Percentiles rank a stretch among this genome's conserved stretches.
Evolutionary conservation across 2,888 invertebrate species (phyloP).

Genomic region (Tyria jacobaeae): DNA sequence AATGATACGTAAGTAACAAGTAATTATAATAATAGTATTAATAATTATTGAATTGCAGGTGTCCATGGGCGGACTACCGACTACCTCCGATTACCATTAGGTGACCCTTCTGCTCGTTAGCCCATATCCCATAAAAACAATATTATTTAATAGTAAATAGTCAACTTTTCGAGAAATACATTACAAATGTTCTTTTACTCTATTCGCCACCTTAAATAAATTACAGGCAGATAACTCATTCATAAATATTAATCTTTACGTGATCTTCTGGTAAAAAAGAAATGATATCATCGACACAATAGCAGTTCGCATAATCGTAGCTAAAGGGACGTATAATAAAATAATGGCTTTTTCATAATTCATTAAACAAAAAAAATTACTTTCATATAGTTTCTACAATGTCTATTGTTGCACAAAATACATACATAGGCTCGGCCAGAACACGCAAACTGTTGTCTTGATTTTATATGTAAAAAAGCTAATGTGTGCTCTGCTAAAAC

Average conservation of each 20-base stretch:
- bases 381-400: not conserved
- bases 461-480: not conserved
- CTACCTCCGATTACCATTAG: no score
- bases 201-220: not conserved
- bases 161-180: not conserved
- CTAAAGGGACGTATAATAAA: slow-evolving; percentile 35
- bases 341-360: slow-evolving; percentile 14
- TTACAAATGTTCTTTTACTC: not conserved
- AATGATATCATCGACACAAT: not conserved
- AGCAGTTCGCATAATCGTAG: slow-evolving; percentile 27
- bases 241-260: not conserved
- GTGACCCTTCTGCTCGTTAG: no score
- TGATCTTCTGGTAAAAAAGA: not conserved
- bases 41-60: no score
- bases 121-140: no score
- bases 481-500: not conserved
- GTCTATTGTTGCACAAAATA: not conserved
- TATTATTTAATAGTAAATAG: no score
- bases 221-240: not conserved
- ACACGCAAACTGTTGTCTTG: slow-evolving; percentile 1
- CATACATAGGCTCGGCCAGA: not conserved
- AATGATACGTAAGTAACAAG: no score
- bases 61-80: no score
- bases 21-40: no score
- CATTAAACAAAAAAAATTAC: slow-evolving; percentile 1